A percentile compares a stretch with the other conserved stretches of the same genome.
Conservation (phyloP, 2,797 vertebrate species). For the Craterocephalus amniculus region DNA sequence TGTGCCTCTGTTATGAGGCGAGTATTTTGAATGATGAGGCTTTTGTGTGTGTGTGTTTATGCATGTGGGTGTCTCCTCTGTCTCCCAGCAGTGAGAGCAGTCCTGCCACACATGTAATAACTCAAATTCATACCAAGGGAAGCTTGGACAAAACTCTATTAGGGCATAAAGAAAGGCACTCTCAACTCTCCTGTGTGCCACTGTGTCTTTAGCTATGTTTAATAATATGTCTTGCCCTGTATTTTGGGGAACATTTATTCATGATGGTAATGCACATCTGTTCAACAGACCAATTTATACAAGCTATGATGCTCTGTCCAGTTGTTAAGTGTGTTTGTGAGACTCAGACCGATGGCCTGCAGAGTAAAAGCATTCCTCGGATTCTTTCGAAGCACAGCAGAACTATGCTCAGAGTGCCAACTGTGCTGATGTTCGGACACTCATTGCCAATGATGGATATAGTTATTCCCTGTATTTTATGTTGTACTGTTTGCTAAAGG, state of each 20-base stretch:
- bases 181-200: slow-evolving; percentile 10
- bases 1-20: slow-evolving; percentile 31
- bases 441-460: slow-evolving; percentile 27
- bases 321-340: slow-evolving; percentile 57
- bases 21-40: slow-evolving; percentile 59
- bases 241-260: slow-evolving; percentile 36
- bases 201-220: slow-evolving; percentile 31
- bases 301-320: slow-evolving; percentile 47
- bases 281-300: slow-evolving; percentile 58
- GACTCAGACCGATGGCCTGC: slow-evolving; percentile 60
- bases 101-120: slow-evolving; percentile 53
- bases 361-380: slow-evolving; percentile 77
- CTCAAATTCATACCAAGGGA: slow-evolving; percentile 59
- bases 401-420: slow-evolving; percentile 52
- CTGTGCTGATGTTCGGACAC: slow-evolving; percentile 37
- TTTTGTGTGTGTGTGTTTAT: slow-evolving; percentile 45
- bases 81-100: slow-evolving; percentile 47
- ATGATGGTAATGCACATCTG: slow-evolving; percentile 57
- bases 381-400: slow-evolving; percentile 76
- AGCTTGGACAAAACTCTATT: slow-evolving; percentile 60
- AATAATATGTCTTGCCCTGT: slow-evolving; percentile 13
- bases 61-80: slow-evolving; percentile 48
- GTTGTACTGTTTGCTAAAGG: background rate
- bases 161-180: slow-evolving; percentile 55
- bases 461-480: slow-evolving; percentile 20